Base-by-base conservation (phyloP, 2,888 invertebrate genomes). In the Argynnis bischoffii region DNA sequence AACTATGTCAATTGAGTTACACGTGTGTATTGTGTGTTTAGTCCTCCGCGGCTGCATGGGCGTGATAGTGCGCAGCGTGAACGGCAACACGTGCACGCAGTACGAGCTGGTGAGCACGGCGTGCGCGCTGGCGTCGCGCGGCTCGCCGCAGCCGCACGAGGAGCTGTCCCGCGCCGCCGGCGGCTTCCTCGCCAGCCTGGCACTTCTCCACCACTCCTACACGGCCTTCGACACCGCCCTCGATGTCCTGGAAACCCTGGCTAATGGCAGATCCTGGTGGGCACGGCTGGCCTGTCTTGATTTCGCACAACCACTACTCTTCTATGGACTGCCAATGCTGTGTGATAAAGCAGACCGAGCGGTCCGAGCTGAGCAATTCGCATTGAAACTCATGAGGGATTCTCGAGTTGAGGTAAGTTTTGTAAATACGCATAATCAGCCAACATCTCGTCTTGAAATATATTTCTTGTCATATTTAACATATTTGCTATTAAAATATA, bases 91-190 rank as follows among this genome's bases (percentile, higher is more conserved):
- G 21, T 84, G 92, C 2, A 93, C 94, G 68, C 95, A 94, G 78
- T 95, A 95, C 82, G 80, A 88, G 63, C 84, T 95, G 71, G 91
- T 94, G 70, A 94, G 94, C 2, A 85, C 95, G 75, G 94, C 96
- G 63, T 96, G 96, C 82, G 94, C 95, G 15, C 93, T 96, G 74
- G 96, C 97, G 79, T 96, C 95, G 76, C 96, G 96, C 76, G 90
- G 89, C 5, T 78, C 87, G 13, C 80, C 85, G 63, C 96, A 96
- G 75, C 94, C 94, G 18, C 97, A 97, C 81, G 96, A 96, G 74
- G 97, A 97, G 85, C 85, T 98, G 72, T 93, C 94, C 18, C 93
- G 94, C 70, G 93, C 94, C 48, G 96, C 97, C 76, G 93, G 94
- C 54, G 90, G 93, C 61, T 93, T 96, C 69, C 86, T 98, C 46